Evolutionary conservation across 1,140 invertebrate genomes (phyloP).

Genomic region (Heliconius hermathena): DNA sequence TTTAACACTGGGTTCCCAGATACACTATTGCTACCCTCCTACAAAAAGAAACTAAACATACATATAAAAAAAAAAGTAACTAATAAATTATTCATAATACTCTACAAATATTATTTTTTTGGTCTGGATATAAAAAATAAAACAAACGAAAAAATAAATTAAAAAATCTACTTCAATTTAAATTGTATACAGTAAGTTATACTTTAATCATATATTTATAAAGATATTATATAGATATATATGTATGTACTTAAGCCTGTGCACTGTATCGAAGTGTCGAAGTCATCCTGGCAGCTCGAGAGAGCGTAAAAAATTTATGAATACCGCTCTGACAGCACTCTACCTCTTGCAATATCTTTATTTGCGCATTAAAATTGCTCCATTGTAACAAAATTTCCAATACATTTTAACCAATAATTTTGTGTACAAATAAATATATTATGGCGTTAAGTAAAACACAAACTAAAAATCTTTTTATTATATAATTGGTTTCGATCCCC

Average conservation of each 20-base stretch:
- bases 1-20: no score
- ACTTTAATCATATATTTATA: not conserved
- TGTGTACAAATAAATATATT: not conserved
- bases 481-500: no score
- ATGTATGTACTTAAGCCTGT: not conserved
- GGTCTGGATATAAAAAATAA: no score
- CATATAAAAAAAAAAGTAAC: no score
- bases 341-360: not conserved
- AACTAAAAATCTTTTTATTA: no score
- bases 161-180: no score
- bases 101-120: no score
- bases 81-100: no score
- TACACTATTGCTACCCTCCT: no score
- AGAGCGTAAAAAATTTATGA: slow-evolving; percentile 10
- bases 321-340: not conserved
- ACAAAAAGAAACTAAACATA: no score
- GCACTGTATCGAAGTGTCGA: not conserved
- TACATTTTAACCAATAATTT: not conserved
- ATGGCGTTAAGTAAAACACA: not conserved
- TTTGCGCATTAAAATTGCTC: not conserved
- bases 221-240: not conserved
- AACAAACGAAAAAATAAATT: no score
- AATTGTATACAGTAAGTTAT: no score
- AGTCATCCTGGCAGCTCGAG: not conserved
- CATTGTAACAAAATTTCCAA: not conserved